Conservation (phyloP, 2,113 vertebrate species). For the Rhagologus leucostigma region DNA sequence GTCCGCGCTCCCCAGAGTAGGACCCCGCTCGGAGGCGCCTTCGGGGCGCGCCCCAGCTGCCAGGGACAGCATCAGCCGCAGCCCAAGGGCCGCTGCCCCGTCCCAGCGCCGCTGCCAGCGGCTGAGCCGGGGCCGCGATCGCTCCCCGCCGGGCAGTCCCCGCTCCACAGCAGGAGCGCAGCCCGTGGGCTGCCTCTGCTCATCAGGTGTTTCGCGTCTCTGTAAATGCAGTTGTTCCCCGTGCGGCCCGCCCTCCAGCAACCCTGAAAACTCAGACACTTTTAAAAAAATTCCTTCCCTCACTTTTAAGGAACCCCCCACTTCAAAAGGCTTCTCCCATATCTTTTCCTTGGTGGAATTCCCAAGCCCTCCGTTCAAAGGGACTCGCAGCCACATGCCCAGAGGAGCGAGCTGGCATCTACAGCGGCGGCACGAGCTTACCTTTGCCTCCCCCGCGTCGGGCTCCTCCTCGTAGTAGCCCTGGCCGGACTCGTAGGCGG, state of each 20-base stretch:
- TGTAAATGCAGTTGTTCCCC: too few species aligned
- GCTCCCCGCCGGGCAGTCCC: neutral
- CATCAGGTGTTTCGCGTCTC: neutral
- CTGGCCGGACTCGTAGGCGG: constrained; percentile 73
- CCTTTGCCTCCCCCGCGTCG: constrained; percentile 69
- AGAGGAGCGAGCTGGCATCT: neutral
- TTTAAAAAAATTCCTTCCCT: neutral
- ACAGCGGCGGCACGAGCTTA: neutral
- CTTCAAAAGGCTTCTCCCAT: neutral
- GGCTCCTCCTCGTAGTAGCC: constrained; percentile 73
- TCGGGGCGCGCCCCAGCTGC: neutral
- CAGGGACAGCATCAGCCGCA: neutral
- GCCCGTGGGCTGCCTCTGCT: neutral
- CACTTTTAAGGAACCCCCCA: neutral
- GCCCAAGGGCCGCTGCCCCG: neutral
- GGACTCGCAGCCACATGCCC: neutral
- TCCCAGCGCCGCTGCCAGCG: neutral
- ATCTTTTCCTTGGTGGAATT: neutral
- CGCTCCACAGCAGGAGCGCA: neutral
- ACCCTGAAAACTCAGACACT: neutral
- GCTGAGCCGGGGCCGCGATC: neutral
- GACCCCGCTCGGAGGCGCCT: neutral
- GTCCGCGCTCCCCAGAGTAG: neutral
- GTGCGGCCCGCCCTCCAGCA: neutral
- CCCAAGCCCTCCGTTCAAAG: neutral